A percentile compares a stretch with the other conserved stretches of the same genome.
Conservation (phyloP, 2,113 vertebrate genomes). For the Romanogobio albipinnatus region DNA sequence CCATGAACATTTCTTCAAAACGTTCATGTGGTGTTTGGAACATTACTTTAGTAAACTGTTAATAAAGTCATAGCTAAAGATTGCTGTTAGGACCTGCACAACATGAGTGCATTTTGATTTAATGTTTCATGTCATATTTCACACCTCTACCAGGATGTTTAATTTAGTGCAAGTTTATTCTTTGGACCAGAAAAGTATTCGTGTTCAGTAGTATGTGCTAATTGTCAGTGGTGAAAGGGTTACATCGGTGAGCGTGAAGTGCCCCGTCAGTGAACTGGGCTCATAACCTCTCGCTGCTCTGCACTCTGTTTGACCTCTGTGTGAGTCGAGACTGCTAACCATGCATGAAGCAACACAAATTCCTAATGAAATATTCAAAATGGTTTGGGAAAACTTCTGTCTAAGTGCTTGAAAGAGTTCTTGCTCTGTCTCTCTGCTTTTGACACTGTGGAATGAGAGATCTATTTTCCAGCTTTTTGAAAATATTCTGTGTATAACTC, state of each 20-base stretch:
- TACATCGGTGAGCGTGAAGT: conserved; percentile 32
- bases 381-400: conserved; percentile 23
- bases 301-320: conserved; percentile 47
- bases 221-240: conserved; percentile 13
- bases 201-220: not conserved
- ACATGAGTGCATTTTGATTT: not conserved
- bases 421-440: conserved; percentile 28
- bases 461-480: not conserved
- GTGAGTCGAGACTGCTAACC: conserved; percentile 38
- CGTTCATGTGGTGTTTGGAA: not conserved
- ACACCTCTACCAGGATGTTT: not conserved
- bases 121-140: not conserved
- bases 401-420: conserved; percentile 31
- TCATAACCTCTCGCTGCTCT: conserved; percentile 39
- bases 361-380: conserved; percentile 53
- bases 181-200: not conserved
- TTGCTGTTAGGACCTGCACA: not conserved
- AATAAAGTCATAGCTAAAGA: not conserved
- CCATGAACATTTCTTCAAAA: not conserved
- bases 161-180: not conserved
- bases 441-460: conserved; percentile 6
- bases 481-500: not conserved
- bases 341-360: conserved; percentile 53
- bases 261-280: conserved; percentile 43
- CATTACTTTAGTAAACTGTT: not conserved